A percentile compares a stretch with the other conserved stretches of the same genome.
Conservation (phyloP, 1,140 invertebrate species). For the Bombus polaris region DNA sequence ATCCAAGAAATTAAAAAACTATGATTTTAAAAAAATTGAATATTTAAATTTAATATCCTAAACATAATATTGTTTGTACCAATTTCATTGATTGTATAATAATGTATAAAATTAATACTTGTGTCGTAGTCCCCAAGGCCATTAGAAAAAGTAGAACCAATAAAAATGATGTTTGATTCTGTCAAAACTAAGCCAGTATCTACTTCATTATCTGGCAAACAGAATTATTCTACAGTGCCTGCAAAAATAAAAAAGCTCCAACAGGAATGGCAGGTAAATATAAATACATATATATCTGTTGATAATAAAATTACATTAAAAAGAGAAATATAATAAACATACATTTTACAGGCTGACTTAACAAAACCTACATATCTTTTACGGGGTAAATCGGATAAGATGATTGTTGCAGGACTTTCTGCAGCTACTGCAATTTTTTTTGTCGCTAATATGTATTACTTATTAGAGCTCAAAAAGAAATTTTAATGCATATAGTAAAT, state of each 20-base stretch:
- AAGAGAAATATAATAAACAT: slow-evolving; percentile 5
- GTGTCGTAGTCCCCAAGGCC: slow-evolving; percentile 61
- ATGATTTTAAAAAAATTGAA: not conserved
- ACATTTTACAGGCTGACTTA: slow-evolving; percentile 77
- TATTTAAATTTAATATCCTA: not conserved
- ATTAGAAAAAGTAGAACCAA: slow-evolving; percentile 59
- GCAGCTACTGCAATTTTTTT: slow-evolving; percentile 12
- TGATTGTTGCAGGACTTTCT: accelerated
- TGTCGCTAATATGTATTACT: not conserved
- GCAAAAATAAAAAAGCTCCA: slow-evolving; percentile 43
- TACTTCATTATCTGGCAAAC: not conserved
- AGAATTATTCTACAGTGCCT: slow-evolving; percentile 17
- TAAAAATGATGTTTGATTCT: slow-evolving; percentile 64
- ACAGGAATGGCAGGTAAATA: slow-evolving; percentile 62
- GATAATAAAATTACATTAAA: not conserved
- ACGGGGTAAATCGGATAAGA: slow-evolving; percentile 80
- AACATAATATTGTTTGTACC: not conserved
- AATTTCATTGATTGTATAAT: not conserved
- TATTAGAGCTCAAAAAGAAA: not conserved
- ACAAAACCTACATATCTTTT: slow-evolving; percentile 80
- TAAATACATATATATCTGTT: not conserved
- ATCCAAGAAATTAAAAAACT: not conserved
- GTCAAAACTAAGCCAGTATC: slow-evolving; percentile 59
- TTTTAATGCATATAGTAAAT: not conserved
- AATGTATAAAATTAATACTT: not conserved